A percentile compares a stretch with the other conserved stretches of the same genome.
phyloP scores from a whole-genome alignment of 2,113 vertebrate genomes.

The Taxidea taxus region DNA sequence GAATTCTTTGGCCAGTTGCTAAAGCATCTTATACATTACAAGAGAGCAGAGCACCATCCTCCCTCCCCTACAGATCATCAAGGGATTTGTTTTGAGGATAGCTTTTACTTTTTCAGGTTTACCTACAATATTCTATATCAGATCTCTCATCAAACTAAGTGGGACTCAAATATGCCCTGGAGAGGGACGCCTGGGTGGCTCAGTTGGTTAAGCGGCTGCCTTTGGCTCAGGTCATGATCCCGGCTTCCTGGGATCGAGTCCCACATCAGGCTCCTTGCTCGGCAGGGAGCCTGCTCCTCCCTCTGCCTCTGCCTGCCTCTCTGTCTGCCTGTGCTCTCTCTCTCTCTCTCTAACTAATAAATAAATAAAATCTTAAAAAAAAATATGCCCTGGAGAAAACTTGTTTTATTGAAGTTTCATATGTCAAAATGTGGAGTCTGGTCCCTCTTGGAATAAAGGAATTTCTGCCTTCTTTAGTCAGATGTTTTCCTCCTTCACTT shows the following conservation, averaged over 20 bases:
- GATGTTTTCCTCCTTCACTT: not conserved
- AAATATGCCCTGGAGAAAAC: not conserved
- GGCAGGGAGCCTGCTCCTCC: too few relatives aligned
- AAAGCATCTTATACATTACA: not conserved
- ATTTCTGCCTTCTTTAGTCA: not conserved
- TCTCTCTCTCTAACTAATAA: too few relatives aligned
- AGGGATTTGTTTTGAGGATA: not conserved
- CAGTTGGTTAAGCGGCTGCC: too few relatives aligned
- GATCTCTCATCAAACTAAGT: not conserved
- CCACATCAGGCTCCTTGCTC: too few relatives aligned
- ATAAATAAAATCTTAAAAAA: too few relatives aligned
- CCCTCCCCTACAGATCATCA: not conserved
- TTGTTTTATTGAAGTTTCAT: not conserved
- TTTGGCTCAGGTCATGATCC: too few relatives aligned
- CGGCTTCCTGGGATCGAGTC: too few relatives aligned
- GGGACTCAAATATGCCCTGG: not conserved
- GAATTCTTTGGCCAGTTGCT: not conserved
- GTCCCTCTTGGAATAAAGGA: not conserved
- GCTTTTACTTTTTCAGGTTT: not conserved
- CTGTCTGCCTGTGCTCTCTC: too few relatives aligned
- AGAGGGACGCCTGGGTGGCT: too few relatives aligned
- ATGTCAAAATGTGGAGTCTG: not conserved
- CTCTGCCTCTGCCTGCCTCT: too few relatives aligned
- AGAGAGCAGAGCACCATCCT: not conserved
- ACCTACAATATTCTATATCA: not conserved